Conservation (phyloP, 1,140 invertebrate genomes). For the Cotesia glomerata region DNA sequence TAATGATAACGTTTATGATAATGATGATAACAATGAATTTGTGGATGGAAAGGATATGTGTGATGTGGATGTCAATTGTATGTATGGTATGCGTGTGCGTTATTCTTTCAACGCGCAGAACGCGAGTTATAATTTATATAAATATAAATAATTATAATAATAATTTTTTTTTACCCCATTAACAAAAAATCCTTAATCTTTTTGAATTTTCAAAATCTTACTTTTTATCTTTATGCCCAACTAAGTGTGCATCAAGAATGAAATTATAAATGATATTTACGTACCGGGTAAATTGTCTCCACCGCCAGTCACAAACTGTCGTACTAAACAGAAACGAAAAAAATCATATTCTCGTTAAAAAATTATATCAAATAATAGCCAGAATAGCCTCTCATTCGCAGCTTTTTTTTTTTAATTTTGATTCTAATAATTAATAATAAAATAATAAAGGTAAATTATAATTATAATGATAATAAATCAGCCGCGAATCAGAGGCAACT, state of each 20-base stretch:
- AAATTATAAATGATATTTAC: constrained; percentile 65
- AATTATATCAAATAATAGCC: constrained; percentile 43
- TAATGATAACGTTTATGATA: neutral
- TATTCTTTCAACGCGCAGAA: neutral
- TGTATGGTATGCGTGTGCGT: neutral
- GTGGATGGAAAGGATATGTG: neutral
- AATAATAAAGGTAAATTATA: constrained; percentile 16
- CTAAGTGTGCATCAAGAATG: constrained; percentile 47
- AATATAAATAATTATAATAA: neutral
- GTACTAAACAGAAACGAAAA: constrained; percentile 73
- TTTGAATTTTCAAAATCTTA: neutral
- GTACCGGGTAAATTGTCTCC: constrained; percentile 75
- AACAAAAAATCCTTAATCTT: constrained; percentile 20
- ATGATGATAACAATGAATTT: neutral
- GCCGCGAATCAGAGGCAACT: constrained; percentile 51
- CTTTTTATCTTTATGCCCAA: neutral
- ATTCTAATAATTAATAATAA: constrained; percentile 20
- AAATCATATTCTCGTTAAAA: constrained; percentile 62
- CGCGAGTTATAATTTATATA: neutral
- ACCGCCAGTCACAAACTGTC: constrained; percentile 75
- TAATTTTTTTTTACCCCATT: neutral
- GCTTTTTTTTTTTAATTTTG: constrained; percentile 10
- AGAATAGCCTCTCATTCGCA: constrained; percentile 27
- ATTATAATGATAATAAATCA: constrained; percentile 27
- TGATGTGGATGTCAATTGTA: neutral